These are phyloP conservation scores for Arothron firmamentum DNA, from an alignment of 2,113 vertebrate genomes.

Conservation along the genomic window DNA sequence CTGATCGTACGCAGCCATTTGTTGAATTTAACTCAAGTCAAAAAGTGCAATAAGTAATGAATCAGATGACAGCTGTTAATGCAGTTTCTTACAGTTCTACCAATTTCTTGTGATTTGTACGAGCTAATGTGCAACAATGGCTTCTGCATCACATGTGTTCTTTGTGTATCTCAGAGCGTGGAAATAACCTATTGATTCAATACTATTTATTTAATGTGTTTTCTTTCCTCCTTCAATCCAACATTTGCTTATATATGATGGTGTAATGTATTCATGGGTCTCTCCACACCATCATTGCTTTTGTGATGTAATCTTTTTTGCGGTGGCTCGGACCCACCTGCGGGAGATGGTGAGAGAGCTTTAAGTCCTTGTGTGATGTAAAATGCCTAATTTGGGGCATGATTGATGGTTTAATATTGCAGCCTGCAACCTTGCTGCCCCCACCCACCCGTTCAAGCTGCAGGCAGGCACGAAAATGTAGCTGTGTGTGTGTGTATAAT, in stretches of 20 bases:
- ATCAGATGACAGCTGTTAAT: conserved; percentile 24
- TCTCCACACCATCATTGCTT: conserved; percentile 63
- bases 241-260: conserved; percentile 41
- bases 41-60: conserved; percentile 20
- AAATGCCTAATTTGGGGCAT: conserved; percentile 80
- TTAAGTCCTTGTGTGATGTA: conserved; percentile 77
- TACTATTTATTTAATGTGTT: conserved; percentile 66
- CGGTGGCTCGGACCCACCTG: conserved; percentile 71
- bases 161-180: conserved; percentile 32
- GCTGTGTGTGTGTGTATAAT: conserved; percentile 71
- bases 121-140: conserved; percentile 14
- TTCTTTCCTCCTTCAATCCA: conserved; percentile 26
- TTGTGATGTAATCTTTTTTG: conserved; percentile 73
- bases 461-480: conserved; percentile 70
- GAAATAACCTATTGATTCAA: conserved; percentile 54
- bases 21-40: conserved; percentile 34
- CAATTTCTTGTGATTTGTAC: conserved; percentile 34
- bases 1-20: conserved; percentile 44
- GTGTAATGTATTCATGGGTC: conserved; percentile 62
- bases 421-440: conserved; percentile 80
- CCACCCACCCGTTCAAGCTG: conserved; percentile 79
- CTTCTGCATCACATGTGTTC: conserved; percentile 20
- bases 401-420: conserved; percentile 86
- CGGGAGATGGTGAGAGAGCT: conserved; percentile 66
- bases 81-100: conserved; percentile 1